Conservation (phyloP, 2,888 invertebrate genomes). For the Apomyelois bistriatella region DNA sequence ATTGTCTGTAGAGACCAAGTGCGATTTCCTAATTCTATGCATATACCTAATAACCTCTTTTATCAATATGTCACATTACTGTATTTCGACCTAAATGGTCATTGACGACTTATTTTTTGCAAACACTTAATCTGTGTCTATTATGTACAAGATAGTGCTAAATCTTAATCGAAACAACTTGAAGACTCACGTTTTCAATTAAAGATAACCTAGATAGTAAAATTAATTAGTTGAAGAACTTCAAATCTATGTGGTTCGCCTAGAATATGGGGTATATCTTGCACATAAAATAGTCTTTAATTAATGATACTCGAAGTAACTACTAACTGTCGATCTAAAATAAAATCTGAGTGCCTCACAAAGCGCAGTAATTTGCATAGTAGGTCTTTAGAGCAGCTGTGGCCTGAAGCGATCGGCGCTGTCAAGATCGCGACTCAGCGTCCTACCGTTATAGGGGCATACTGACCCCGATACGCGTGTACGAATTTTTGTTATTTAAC, state of each 20-base stretch:
- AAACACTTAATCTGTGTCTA: neutral
- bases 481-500: conserved; percentile 33
- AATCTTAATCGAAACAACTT: neutral
- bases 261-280: too few relatives aligned
- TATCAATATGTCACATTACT: too few relatives aligned
- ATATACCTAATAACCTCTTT: too few relatives aligned
- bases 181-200: conserved; percentile 1
- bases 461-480: conserved; percentile 64
- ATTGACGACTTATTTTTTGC: neutral
- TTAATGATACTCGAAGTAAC: too few relatives aligned
- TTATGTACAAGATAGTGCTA: neutral
- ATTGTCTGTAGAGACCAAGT: too few relatives aligned
- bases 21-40: too few relatives aligned
- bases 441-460: conserved; percentile 59
- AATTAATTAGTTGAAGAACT: neutral
- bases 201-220: neutral
- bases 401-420: conserved; percentile 16
- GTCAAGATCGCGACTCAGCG: conserved; percentile 35
- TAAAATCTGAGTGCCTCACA: conserved; percentile 19
- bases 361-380: conserved; percentile 45
- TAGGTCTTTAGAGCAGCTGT: conserved; percentile 46
- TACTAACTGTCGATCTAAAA: neutral
- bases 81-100: too few relatives aligned
- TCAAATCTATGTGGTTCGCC: too few relatives aligned
- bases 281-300: too few relatives aligned